phyloP scores from a whole-genome alignment of 2,797 vertebrate genomes.

The Fundulus diaphanus region DNA sequence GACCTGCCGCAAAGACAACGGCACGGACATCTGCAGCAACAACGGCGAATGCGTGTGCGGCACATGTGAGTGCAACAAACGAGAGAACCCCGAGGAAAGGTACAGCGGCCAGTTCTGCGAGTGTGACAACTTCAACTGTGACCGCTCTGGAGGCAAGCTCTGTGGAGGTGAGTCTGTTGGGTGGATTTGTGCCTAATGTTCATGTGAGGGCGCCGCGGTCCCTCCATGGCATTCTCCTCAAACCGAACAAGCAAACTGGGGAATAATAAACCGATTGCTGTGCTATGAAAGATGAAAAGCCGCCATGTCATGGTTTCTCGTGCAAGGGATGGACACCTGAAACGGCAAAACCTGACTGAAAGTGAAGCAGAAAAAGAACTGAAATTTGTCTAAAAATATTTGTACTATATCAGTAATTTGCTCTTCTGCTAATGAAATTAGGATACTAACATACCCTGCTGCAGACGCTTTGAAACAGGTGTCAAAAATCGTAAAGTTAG shows the following conservation, averaged over 20 bases:
- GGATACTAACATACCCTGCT: neutral
- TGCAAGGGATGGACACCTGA: neutral
- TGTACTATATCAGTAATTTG: neutral
- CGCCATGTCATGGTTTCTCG: neutral
- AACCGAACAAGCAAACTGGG: too few species aligned
- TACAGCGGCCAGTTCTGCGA: slow-evolving; percentile 95
- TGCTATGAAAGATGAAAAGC: too few species aligned
- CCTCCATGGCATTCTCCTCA: neutral
- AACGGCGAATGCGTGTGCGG: slow-evolving; percentile 98
- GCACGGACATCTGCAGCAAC: slow-evolving; percentile 95
- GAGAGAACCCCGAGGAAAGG: slow-evolving; percentile 92
- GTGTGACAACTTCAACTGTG: slow-evolving; percentile 99
- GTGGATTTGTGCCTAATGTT: neutral
- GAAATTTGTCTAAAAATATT: neutral
- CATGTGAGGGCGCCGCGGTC: too few species aligned
- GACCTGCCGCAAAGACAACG: slow-evolving; percentile 92
- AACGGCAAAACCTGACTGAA: neutral
- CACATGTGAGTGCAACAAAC: slow-evolving; percentile 94
- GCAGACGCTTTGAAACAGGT: neutral
- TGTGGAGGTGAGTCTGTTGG: slow-evolving; percentile 87
- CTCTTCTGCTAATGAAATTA: neutral
- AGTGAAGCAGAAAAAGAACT: neutral
- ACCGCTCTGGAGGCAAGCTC: slow-evolving; percentile 92
- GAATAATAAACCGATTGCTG: too few species aligned
- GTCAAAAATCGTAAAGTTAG: too few species aligned